Evolutionary conservation across 2,113 vertebrate genomes (phyloP), one percentile per base, ranked within the genome.

Genomic region (Tetrax tetrax): DNA sequence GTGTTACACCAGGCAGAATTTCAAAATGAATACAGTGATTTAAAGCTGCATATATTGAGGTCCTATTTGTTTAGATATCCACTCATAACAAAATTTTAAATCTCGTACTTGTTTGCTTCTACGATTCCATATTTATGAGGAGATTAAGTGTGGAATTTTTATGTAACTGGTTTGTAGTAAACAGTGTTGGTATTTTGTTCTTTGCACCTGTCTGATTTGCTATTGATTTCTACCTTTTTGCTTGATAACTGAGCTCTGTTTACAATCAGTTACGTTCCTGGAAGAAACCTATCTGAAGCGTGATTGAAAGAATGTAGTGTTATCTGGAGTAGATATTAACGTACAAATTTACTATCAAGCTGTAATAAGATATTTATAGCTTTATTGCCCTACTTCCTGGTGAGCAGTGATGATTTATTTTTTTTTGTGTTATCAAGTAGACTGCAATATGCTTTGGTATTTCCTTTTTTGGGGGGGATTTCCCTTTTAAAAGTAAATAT

Each of bases 391-490:
- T 83, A 41, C 68, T 94, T 97, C 69, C 86, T 71, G 56, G 65
- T 33, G 27, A 80, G 48, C 28, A 78, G 10, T 24, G 13, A 64
- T 75, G 28, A 60, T 95, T 90, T 92, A 60, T 53, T 75, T 86
- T 76, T 86, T 76, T 94, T 65, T 93, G 43, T 78, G 38, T 96
- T 92, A 83, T 68, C 89, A 71, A 93, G 33, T 54, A 78, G 64
- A 83, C 82, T 94, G 83, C 76, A 94, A 93, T 95, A 88, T 90
- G 80, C 78, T 97, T 93, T 90, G 90, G 76, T 83, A 97, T 94
- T 96, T 97, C 88, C 90, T 25, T 87, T 96, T 92, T 83, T 90
- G 90, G 66, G 54, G 56, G 48, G 69, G 60, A 71, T 94, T 96
- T 95, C 90, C 85, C 31, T 53, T 96, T 94, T 84, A 35, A 82